Evolutionary conservation across 2,113 vertebrate genomes (phyloP), one percentile per base, ranked within the genome.

Genomic region (Odontesthes bonariensis): DNA sequence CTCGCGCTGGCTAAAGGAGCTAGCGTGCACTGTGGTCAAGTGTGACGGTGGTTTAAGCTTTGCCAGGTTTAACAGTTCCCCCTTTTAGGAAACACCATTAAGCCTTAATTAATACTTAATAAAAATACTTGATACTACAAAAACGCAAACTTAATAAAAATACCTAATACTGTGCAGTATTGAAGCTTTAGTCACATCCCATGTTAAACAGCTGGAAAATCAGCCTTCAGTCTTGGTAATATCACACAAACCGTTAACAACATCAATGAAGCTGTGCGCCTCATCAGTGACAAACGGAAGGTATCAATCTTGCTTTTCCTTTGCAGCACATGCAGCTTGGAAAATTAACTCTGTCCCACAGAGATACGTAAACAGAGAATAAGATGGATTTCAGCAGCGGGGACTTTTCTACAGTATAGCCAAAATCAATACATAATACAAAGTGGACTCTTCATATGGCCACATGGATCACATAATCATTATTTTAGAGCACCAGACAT

Each of bases 341-440:
- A 72, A 77, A 86, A 73, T 85, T 51, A 84, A 79, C 81, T 73
- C 56, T 38, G 60, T 81, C 77, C 69, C 63, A 27, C 52, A 38
- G 54, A 67, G 75, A 77, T 72, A 55, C 72, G 74, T 57, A 69
- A 75, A 77, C 77, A 79, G 61, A 86, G 70, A 80, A 38, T 27
- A 65, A 73, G 73, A 89, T 85, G 73, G 77, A 85, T 83, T 79
- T 82, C 51, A 52, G 82, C 65, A 17, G 23, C 19, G 5, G 52
- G 62, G 49, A 40, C 32, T 75, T 47, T 69, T 87, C 77, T 80
- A 23, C 75, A 72, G 77, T 19, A 2, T 4, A 20, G 11, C 66
- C 31, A 64, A 62, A 80, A 88, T 89, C 84, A 77, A 88, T 88
- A 63, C 32, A 9, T 60, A 84, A 82, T 69, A 82, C 78, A 76